phyloP scores from a whole-genome alignment of 2,797 vertebrate species.

The Catharus ustulatus region DNA sequence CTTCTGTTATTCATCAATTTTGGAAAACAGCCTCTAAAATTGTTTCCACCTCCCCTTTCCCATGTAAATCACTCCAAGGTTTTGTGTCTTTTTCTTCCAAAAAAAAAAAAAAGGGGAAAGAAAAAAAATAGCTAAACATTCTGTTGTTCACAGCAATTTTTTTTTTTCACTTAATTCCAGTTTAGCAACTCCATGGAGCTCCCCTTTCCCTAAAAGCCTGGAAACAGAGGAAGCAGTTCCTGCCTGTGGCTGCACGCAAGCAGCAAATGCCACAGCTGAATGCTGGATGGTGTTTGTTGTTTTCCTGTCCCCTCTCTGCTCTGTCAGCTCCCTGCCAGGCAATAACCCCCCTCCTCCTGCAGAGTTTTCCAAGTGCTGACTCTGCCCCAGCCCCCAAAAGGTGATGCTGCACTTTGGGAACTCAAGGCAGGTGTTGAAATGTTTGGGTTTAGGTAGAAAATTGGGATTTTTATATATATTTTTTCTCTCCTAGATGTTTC shows the following conservation, averaged over 20 bases:
- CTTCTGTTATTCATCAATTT: slow-evolving; percentile 75
- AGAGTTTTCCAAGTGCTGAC: neutral
- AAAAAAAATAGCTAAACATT: neutral
- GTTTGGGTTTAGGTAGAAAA: neutral
- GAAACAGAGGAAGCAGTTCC: slow-evolving; percentile 76
- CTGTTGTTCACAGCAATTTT: slow-evolving; percentile 27
- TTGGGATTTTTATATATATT: neutral
- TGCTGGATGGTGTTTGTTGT: neutral
- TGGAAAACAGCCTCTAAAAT: slow-evolving; percentile 70
- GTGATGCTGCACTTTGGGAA: neutral
- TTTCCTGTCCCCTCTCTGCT: slow-evolving; percentile 67
- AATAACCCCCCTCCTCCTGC: neutral
- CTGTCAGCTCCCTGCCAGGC: slow-evolving; percentile 21
- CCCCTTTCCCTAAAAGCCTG: slow-evolving; percentile 55
- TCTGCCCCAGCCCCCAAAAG: neutral
- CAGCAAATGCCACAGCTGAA: slow-evolving; percentile 22
- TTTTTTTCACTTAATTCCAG: slow-evolving; percentile 65
- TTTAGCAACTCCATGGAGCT: slow-evolving; percentile 69
- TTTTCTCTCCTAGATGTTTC: accelerated
- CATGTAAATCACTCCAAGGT: slow-evolving; percentile 72
- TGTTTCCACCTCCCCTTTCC: slow-evolving; percentile 76
- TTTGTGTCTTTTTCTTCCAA: neutral
- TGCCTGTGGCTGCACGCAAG: slow-evolving; percentile 71
- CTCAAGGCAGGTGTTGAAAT: neutral
- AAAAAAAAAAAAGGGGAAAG: neutral